Base-by-base conservation (phyloP, 2,888 invertebrate species). In the Tetragnatha montana region DNA sequence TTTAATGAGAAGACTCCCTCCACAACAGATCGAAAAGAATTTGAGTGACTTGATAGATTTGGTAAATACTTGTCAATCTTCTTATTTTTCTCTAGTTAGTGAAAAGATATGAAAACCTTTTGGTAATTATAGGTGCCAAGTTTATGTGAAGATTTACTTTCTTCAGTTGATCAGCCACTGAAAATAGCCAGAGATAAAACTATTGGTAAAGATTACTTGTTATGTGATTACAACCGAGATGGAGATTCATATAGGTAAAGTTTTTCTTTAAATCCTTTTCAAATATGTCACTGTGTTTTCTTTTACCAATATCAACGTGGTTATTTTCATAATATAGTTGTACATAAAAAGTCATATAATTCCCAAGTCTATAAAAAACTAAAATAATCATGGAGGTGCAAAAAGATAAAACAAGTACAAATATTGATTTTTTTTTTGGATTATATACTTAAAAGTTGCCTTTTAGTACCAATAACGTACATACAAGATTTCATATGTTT, bases 151-250 rank as follows among this genome's bases (percentile, higher is more conserved):
- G 99, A 99, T 94, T 95, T 99, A 90, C 94, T 99, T 76, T 98
- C 98, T 10, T 98, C 98, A 0, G 98, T 99, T 19, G 99, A 99
- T 94, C 99, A 99, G 94, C 99, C 99, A 2, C 94, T 99, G 91
- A 99, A 99, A 95, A 98, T 99, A 92, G 98, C 98, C 91, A 93
- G 94, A 91, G 99, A 99, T 94, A 97, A 97, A 93, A 96, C 96
- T 93, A 96, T 96, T 92, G 99, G 99, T 79, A 98, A 98, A 94
- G 99, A 99, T 94, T 99, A 99, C 94, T 95, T 99, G 90, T 94
- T 99, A 35, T 99, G 99, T 94, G 99, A 99, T 94, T 99, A 99
- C 93, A 99, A 99, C 94, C 96, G 99, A 92, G 99, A 99, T 94
- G 99, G 99, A 35, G 99, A 99, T 94, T 99, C 98, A 0, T 99